Percentiles rank a stretch among this genome's conserved stretches.
These are phyloP conservation scores for Okapia johnstoni DNA, from an alignment of 2,113 vertebrate species.

Conservation along the genomic window DNA sequence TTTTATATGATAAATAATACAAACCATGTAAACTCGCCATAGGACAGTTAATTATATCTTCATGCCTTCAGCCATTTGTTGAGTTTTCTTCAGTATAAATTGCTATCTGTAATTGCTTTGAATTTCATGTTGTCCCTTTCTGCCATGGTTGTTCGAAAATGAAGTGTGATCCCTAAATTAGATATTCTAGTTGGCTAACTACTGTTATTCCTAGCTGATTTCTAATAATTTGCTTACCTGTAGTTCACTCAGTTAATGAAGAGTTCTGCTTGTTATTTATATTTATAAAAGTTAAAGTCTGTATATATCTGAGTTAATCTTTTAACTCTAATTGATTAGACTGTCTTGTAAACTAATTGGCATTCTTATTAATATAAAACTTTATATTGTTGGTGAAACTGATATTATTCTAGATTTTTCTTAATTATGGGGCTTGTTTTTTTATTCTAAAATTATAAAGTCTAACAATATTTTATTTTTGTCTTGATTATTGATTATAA, in stretches of 20 bases:
- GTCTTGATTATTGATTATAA: not conserved
- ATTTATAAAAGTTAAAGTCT: slow-evolving; percentile 27
- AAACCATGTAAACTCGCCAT: slow-evolving; percentile 25
- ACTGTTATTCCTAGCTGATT: not conserved
- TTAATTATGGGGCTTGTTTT: not conserved
- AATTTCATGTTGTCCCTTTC: slow-evolving; percentile 33
- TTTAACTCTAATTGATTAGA: slow-evolving; percentile 37
- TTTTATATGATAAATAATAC: slow-evolving; percentile 55
- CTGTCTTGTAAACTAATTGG: slow-evolving; percentile 25
- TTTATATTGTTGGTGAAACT: not conserved
- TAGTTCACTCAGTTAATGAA: slow-evolving; percentile 35
- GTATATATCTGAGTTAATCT: not conserved
- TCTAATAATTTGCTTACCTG: slow-evolving; percentile 6
- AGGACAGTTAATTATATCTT: slow-evolving; percentile 45
- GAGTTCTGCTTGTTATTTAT: not conserved
- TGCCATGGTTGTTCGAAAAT: slow-evolving; percentile 23
- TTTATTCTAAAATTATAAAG: slow-evolving; percentile 16
- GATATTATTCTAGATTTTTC: slow-evolving; percentile 32
- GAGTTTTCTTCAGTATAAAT: slow-evolving; percentile 28
- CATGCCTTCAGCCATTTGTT: slow-evolving; percentile 40
- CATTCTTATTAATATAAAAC: slow-evolving; percentile 38
- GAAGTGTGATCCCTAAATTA: slow-evolving; percentile 14
- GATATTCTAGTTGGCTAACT: not conserved
- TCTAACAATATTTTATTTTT: slow-evolving; percentile 25
- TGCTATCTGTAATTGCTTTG: slow-evolving; percentile 1